A percentile compares a stretch with the other conserved stretches of the same genome.
Conservation (phyloP, 2,113 vertebrate species). For the Platichthys flesus region DNA sequence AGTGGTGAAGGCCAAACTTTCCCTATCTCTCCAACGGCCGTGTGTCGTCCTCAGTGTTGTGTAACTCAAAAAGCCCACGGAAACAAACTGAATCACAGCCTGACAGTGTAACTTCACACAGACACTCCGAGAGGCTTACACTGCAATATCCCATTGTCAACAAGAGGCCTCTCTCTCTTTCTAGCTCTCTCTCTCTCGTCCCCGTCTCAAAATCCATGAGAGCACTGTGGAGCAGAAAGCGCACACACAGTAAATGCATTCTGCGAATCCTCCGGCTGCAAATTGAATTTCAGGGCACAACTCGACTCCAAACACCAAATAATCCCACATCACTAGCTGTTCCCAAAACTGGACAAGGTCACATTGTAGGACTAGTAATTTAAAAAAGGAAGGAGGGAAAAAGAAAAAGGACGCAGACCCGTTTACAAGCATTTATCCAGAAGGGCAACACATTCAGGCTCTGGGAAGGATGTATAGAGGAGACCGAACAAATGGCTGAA, state of each 20-base stretch:
- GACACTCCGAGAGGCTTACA: conserved; percentile 38
- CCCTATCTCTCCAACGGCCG: neutral
- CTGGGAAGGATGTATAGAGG: neutral
- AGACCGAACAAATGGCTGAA: conserved; percentile 5
- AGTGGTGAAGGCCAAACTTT: neutral
- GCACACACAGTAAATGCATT: conserved; percentile 56
- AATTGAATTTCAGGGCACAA: conserved; percentile 76
- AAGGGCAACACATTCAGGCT: conserved; percentile 16
- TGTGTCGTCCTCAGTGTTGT: conserved; percentile 28
- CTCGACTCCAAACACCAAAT: conserved; percentile 76
- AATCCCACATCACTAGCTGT: conserved; percentile 70
- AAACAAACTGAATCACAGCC: conserved; percentile 24
- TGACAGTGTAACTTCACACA: conserved; percentile 25
- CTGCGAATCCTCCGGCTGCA: conserved; percentile 56
- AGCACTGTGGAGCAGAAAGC: conserved; percentile 41
- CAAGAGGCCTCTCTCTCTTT: conserved; percentile 57
- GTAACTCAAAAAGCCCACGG: conserved; percentile 27
- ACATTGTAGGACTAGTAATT: conserved; percentile 52
- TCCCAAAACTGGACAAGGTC: conserved; percentile 71
- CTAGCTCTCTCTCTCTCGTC: conserved; percentile 47
- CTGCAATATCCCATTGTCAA: conserved; percentile 55
- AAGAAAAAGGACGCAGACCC: conserved; percentile 11
- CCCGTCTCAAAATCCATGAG: conserved; percentile 54
- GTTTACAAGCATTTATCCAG: conserved; percentile 58
- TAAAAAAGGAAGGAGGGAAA: conserved; percentile 18